Conservation (phyloP, 2,113 vertebrate species). For the Hemicordylus capensis region DNA sequence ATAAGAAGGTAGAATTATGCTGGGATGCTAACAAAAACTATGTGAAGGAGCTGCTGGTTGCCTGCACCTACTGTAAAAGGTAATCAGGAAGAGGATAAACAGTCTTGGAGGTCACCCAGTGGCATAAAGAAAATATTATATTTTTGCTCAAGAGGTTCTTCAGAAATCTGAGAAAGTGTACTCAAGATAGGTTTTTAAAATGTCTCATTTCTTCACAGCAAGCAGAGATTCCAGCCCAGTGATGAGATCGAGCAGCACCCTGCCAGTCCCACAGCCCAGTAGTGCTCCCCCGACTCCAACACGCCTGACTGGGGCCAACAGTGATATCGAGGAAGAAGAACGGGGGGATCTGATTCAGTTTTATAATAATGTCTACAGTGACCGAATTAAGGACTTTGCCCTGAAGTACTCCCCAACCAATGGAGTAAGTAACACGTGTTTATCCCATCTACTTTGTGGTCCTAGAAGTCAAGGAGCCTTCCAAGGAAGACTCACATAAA, state of each 20-base stretch:
- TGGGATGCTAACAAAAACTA: background rate
- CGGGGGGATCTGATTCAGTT: conserved; percentile 91
- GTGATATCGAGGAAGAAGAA: conserved; percentile 80
- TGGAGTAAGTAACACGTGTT: conserved; percentile 54
- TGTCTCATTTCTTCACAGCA: conserved; percentile 47
- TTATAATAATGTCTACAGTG: conserved; percentile 88
- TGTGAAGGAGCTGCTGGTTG: background rate
- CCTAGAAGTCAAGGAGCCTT: no score
- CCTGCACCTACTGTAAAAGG: background rate
- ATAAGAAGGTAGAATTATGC: background rate
- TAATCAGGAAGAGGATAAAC: background rate
- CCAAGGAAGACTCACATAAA: no score
- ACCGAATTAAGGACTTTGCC: conserved; percentile 85
- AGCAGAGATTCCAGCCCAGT: conserved; percentile 86
- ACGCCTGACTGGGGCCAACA: conserved; percentile 61
- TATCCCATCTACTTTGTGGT: background rate
- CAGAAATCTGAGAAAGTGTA: fast-evolving
- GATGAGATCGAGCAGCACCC: conserved; percentile 87
- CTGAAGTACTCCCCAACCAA: conserved; percentile 81
- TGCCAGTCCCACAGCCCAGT: conserved; percentile 82
- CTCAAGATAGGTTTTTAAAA: fast-evolving
- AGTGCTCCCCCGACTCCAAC: conserved; percentile 86
- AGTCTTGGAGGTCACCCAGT: background rate
- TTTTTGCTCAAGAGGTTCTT: background rate
- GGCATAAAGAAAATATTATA: background rate